Base-by-base conservation (phyloP, 2,113 vertebrate genomes). In the Tichodroma muraria region DNA sequence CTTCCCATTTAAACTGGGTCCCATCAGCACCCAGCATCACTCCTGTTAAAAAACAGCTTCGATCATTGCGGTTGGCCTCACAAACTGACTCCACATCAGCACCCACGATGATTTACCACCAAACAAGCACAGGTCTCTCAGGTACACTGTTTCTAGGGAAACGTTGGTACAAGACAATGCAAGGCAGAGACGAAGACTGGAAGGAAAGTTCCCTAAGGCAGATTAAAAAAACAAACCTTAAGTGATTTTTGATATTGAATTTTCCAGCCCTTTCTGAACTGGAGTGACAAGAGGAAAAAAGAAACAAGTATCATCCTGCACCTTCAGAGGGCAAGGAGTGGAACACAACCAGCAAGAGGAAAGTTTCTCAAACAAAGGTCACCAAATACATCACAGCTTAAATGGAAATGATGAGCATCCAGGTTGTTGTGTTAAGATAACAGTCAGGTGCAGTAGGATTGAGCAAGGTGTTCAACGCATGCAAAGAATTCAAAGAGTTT, bases 231-330 rank as follows among this genome's bases (percentile, higher is more conserved):
- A 63, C 57, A 20, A n/a, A n/a, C n/a, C n/a, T 27, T 31, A 56
- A 63, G 11, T 2, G 1, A 56, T 42, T 80, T 88, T 18, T 71
- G 60, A 78, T 6, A n/a, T 23, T 49, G 49, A 88, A 76, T 90
- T 93, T 95, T 95, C 91, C 85, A 88, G 11, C 28, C 12, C 45
- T 77, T 94, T 88, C 82, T 71, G 37, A 85, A 54, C 70, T 42
- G 85, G 47, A 88, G 9, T 5, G 1, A 47, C 23, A 77, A 13
- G 8, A 89, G 71, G 81, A 85, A 89, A 85, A 59, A 88, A 56
- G 0, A 22, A 3, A 8, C 61, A 64, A 93, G 66, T 42, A 64
- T 37, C 78, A 76, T 4, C 25, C 52, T 3, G 2, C 53, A 72
- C 27, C 57, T 80, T 86, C 44, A 56, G 4, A 5, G 7, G 18